These are phyloP conservation scores for Lymantria dispar DNA, from an alignment of 2,888 invertebrate species.

Conservation along the genomic window DNA sequence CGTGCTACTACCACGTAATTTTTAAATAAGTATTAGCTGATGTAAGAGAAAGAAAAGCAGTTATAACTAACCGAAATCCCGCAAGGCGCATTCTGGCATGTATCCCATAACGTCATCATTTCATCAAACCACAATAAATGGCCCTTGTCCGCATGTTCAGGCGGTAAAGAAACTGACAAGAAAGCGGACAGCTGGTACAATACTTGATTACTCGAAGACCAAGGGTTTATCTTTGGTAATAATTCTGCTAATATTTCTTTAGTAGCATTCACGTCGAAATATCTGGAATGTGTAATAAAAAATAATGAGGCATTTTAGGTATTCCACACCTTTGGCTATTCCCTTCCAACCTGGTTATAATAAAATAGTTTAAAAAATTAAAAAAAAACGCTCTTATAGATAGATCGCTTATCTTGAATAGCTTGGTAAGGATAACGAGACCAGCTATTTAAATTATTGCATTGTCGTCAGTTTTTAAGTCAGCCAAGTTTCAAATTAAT, in stretches of 20 bases:
- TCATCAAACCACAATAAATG: slow-evolving; percentile 91
- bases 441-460: too few species aligned
- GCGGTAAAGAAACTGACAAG: slow-evolving; percentile 87
- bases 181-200: slow-evolving; percentile 87
- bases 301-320: not conserved
- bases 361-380: too few species aligned
- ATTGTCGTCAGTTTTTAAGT: too few species aligned
- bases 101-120: slow-evolving; percentile 89
- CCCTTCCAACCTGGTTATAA: too few species aligned
- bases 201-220: slow-evolving; percentile 79
- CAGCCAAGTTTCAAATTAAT: too few species aligned
- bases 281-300: slow-evolving; percentile 71
- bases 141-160: slow-evolving; percentile 84
- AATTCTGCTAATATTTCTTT: slow-evolving; percentile 93
- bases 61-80: slow-evolving; percentile 78
- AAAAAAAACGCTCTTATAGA: too few species aligned
- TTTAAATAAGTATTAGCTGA: not conserved
- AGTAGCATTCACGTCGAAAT: slow-evolving; percentile 88
- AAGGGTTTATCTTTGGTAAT: slow-evolving; percentile 90
- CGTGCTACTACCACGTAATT: too few species aligned
- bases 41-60: not conserved
- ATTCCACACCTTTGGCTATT: too few species aligned
- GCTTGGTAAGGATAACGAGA: too few species aligned
- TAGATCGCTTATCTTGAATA: too few species aligned
- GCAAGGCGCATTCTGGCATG: slow-evolving; percentile 86